Base-by-base conservation (phyloP, 37 sponge, comb jelly and placozoan species). In the Halisarca cf. caerulea region DNA sequence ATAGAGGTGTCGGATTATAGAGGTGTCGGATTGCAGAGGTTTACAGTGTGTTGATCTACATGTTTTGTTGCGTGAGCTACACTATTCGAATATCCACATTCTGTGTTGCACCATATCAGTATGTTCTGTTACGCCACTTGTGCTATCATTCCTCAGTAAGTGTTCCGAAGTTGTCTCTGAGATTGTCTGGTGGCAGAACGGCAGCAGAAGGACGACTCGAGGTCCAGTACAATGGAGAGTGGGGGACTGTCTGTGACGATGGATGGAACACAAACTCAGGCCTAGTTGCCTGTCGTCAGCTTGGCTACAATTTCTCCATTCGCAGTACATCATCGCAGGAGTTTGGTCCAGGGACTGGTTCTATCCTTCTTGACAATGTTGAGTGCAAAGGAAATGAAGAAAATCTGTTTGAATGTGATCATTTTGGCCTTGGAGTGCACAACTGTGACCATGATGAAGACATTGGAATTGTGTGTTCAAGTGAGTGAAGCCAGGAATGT, bases 221-320 rank as follows among this genome's bases (percentile, higher is more conserved):
- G 80, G 20, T 85, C 42, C 15, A 25, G 33, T 59, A 60, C 62
- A 78, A 72, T 62, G 80, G 39, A 20, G 34, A 33, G 17, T 85
- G 86, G 86, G 86, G 86, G 47, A 79, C 86, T 15, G 80, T 85
- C 51, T 85, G 86, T 64, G 86, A 78, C 23, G 80, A 79, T 58
- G 53, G 44, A 18, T 85, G 66, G 66, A 34, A 34, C 37, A 21
- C 20, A 9, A 43, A 42, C n/a, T 66, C 54, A 41, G 79, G 62
- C 9, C 45, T 54, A 4, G 86, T 85, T 0, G 80, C 38, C 33
- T 85, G 86, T 36, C 79, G 59, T 2, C 80, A 85, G 80, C 45
- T 80, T 38, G 86, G 86, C 1, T 85, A 85, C n/a, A 64, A 9
- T 9, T 28, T 39, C 15, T 61, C 80, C 11, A 0, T 30, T 2